These are phyloP conservation scores for Odontomyia ornata DNA, from an alignment of 2,888 invertebrate species.

Conservation along the genomic window DNA sequence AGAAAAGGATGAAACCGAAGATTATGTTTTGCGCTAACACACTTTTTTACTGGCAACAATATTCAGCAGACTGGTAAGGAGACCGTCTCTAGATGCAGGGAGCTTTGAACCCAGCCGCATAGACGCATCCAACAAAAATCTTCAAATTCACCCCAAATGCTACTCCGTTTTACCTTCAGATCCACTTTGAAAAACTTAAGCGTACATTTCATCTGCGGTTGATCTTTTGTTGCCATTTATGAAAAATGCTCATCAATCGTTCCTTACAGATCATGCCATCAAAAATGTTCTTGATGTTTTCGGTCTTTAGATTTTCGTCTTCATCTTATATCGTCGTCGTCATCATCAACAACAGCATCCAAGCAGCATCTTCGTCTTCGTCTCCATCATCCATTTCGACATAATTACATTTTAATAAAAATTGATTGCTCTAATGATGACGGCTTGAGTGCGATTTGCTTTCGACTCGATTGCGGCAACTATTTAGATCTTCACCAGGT, in stretches of 20 bases:
- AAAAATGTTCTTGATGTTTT: slow-evolving; percentile 3
- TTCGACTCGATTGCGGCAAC: slow-evolving; percentile 26
- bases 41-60: too few relatives aligned
- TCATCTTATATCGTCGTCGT: not conserved
- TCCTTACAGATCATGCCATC: not conserved
- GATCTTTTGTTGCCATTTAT: too few relatives aligned
- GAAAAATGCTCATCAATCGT: not conserved
- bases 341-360: not conserved
- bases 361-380: not conserved
- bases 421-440: slow-evolving; percentile 49
- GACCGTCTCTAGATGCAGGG: too few relatives aligned
- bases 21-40: too few relatives aligned
- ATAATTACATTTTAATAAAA: slow-evolving; percentile 51
- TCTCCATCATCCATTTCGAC: slow-evolving; percentile 37
- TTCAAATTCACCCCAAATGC: too few relatives aligned
- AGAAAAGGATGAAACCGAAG: too few relatives aligned
- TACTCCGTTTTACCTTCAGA: too few relatives aligned
- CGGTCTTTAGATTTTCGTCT: not conserved
- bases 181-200: too few relatives aligned
- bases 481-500: slow-evolving; percentile 34
- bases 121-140: too few relatives aligned
- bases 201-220: too few relatives aligned
- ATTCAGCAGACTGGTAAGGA: too few relatives aligned
- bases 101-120: too few relatives aligned
- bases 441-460: slow-evolving; percentile 30